A percentile compares a stretch with the other conserved stretches of the same genome.
These are phyloP conservation scores for Scaptodrosophila lebanonensis DNA, from an alignment of 1,140 invertebrate species.

Conservation along the genomic window DNA sequence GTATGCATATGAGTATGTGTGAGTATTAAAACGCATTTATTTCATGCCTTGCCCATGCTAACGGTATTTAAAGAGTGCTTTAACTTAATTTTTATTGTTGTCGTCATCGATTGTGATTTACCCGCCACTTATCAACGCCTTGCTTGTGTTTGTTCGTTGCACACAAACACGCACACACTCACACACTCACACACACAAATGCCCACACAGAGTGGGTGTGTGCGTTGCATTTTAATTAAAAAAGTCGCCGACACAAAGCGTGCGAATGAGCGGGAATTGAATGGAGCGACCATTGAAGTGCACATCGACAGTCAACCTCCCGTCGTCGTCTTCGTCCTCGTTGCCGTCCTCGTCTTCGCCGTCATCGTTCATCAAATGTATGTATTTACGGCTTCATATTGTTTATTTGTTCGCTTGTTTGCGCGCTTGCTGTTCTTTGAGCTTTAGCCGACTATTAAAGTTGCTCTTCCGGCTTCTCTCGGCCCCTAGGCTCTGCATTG, in stretches of 20 bases:
- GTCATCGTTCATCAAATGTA: not conserved
- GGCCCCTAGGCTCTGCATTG: constrained; percentile 10
- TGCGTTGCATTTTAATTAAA: constrained; percentile 71
- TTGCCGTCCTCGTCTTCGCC: too few species aligned
- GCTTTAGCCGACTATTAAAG: too few species aligned
- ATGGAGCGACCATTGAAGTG: constrained; percentile 44
- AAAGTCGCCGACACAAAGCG: constrained; percentile 65
- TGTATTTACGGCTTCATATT: constrained; percentile 73
- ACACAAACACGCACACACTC: constrained; percentile 13
- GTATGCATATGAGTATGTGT: constrained; percentile 5
- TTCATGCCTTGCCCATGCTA: constrained; percentile 43
- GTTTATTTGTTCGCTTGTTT: constrained; percentile 28
- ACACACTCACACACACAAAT: constrained; percentile 1
- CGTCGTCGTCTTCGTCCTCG: too few species aligned
- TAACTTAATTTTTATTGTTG: constrained; percentile 69
- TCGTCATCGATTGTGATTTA: constrained; percentile 36
- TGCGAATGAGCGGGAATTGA: not conserved
- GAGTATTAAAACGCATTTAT: constrained; percentile 55
- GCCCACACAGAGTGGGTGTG: constrained; percentile 23
- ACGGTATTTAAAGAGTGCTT: constrained; percentile 58
- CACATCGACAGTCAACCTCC: constrained; percentile 61
- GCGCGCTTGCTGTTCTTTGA: constrained; percentile 27
- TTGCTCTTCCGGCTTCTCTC: constrained; percentile 47
- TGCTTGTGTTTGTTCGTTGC: not conserved
- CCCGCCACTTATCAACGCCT: constrained; percentile 33